Conservation (phyloP, 2,797 vertebrate genomes). For the Thunnus albacares region DNA sequence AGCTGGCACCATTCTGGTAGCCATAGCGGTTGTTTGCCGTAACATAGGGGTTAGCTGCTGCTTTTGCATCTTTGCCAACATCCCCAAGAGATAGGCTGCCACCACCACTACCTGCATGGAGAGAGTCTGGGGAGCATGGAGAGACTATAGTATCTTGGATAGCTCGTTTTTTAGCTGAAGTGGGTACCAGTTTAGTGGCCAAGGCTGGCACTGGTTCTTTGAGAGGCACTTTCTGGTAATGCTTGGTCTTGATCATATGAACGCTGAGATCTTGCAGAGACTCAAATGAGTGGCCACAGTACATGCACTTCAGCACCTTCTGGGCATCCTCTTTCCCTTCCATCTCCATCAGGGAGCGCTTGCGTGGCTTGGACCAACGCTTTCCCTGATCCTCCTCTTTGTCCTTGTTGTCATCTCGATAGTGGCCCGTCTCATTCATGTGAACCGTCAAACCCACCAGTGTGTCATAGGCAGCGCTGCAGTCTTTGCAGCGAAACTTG, state of each 20-base stretch:
- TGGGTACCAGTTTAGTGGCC: slow-evolving; percentile 93
- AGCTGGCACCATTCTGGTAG: slow-evolving; percentile 99
- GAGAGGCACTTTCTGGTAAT: slow-evolving; percentile 99
- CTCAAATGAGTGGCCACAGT: slow-evolving; percentile 99
- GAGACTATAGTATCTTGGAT: slow-evolving; percentile 93
- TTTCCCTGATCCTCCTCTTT: slow-evolving; percentile 95
- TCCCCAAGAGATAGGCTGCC: slow-evolving; percentile 86
- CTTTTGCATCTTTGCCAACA: slow-evolving; percentile 92
- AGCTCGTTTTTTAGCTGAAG: slow-evolving; percentile 94
- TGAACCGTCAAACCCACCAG: slow-evolving; percentile 98
- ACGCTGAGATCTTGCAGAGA: slow-evolving; percentile 99
- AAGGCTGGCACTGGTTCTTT: slow-evolving; percentile 99
- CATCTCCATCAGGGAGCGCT: slow-evolving; percentile 99
- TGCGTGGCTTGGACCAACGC: slow-evolving; percentile 97
- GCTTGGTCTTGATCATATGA: slow-evolving; percentile 99
- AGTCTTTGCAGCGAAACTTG: slow-evolving; percentile 99
- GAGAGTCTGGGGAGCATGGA: slow-evolving; percentile 95
- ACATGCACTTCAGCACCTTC: slow-evolving; percentile 99
- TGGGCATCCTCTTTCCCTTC: slow-evolving; percentile 98
- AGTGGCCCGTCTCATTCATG: slow-evolving; percentile 99
- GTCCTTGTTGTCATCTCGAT: slow-evolving; percentile 98
- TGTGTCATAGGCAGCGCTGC: slow-evolving; percentile 98
- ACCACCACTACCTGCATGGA: slow-evolving; percentile 82
- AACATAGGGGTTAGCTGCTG: slow-evolving; percentile 93
- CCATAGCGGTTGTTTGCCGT: slow-evolving; percentile 99